Evolutionary conservation across 2,797 vertebrate genomes (phyloP).

Genomic region (Hydrolagus colliei): DNA sequence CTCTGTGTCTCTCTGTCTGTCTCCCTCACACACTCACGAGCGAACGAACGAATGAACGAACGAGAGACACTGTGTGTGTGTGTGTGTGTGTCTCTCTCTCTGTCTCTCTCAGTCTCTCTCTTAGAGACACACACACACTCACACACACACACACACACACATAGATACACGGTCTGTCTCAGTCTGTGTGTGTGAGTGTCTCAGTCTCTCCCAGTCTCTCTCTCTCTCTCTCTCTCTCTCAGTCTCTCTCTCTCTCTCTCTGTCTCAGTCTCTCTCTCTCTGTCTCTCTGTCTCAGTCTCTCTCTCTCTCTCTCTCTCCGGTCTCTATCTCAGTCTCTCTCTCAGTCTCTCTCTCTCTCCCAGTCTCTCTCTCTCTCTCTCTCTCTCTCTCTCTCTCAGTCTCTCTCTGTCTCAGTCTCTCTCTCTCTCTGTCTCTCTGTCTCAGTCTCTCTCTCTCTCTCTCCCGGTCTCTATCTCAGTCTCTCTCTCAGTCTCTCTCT

Average conservation of each 20-base stretch:
- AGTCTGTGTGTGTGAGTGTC: not conserved
- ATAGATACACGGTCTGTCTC: not conserved
- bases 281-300: not conserved
- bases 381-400: too few relatives aligned
- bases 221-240: too few relatives aligned
- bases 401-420: not conserved
- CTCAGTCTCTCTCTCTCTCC: too few relatives aligned
- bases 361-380: not conserved
- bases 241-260: too few relatives aligned
- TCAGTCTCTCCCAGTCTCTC: too few relatives aligned
- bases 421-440: too few relatives aligned
- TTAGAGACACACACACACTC: not conserved
- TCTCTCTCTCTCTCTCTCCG: too few relatives aligned
- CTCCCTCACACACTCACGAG: not conserved
- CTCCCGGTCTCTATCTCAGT: too few relatives aligned
- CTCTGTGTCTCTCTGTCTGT: conserved; percentile 16
- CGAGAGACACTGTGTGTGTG: not conserved
- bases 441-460: too few relatives aligned
- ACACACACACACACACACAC: not conserved
- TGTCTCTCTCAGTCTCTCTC: not conserved
- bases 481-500: too few relatives aligned
- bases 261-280: not conserved
- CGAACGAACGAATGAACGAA: too few relatives aligned
- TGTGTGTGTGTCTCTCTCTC: not conserved
- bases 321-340: too few relatives aligned